A percentile compares a stretch with the other conserved stretches of the same genome.
phyloP scores from a whole-genome alignment of 2,113 vertebrate species.

The Mugil cephalus region DNA sequence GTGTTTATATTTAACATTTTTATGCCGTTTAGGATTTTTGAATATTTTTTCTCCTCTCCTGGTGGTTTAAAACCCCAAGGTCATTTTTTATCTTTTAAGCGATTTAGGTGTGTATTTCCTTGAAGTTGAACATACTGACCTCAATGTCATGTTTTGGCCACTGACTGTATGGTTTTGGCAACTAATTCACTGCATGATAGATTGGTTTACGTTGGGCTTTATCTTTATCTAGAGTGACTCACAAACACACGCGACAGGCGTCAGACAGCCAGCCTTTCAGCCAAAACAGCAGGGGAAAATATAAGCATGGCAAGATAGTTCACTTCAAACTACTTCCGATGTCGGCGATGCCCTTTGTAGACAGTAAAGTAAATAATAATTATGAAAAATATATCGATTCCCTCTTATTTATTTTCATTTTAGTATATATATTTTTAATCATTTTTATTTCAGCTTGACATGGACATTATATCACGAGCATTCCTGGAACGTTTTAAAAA shows the following conservation, averaged over 20 bases:
- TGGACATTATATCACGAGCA: no score
- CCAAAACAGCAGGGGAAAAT: conserved; percentile 3
- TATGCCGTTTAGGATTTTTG: background rate
- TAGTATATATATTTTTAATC: no score
- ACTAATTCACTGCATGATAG: background rate
- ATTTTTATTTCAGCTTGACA: no score
- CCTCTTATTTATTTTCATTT: no score
- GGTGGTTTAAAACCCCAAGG: background rate
- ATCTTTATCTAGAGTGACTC: conserved; percentile 26
- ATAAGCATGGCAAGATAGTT: conserved; percentile 12
- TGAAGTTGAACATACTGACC: no score
- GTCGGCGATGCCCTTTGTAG: no score
- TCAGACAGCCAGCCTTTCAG: conserved; percentile 26
- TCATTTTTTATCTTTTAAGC: background rate
- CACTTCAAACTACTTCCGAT: conserved; percentile 18
- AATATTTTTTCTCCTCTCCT: no score
- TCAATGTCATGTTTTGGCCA: background rate
- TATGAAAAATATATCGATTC: no score
- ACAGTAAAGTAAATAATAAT: no score
- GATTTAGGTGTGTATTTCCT: no score
- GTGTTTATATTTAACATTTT: background rate
- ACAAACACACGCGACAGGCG: background rate
- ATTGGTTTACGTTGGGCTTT: background rate
- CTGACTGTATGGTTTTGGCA: no score
- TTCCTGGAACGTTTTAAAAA: no score